Conservation (phyloP, 2,888 invertebrate genomes). For the Gerris lacustris region DNA sequence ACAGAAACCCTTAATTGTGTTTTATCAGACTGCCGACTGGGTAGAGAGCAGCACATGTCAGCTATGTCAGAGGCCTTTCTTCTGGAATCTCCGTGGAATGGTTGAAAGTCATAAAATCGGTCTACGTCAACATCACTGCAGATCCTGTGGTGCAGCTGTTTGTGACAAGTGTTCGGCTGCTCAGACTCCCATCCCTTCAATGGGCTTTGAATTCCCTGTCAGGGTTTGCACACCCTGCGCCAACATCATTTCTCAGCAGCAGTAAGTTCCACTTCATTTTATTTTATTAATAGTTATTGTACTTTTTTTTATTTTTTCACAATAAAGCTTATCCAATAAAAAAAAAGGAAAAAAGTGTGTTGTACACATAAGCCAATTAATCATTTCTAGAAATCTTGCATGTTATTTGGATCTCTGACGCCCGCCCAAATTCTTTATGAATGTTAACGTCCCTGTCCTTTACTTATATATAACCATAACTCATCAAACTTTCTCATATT, state of each 20-base stretch:
- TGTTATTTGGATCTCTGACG: no score
- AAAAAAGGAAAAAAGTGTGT: no score
- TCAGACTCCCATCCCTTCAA: conserved; percentile 77
- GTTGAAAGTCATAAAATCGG: conserved; percentile 92
- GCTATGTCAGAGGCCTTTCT: conserved; percentile 88
- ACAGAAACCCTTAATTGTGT: no score
- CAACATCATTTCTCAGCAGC: conserved; percentile 64
- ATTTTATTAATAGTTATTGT: no score
- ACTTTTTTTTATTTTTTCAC: no score
- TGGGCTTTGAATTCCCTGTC: conserved; percentile 97
- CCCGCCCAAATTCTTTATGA: no score
- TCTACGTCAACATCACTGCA: conserved; percentile 79
- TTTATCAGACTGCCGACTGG: conserved; percentile 75
- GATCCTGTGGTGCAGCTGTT: conserved; percentile 88
- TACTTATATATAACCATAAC: no score
- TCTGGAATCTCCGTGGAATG: conserved; percentile 98
- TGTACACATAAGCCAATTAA: no score
- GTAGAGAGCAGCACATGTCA: conserved; percentile 88
- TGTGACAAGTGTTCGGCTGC: conserved; percentile 86
- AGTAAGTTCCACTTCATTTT: conserved; percentile 49
- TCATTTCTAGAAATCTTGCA: no score
- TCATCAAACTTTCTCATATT: no score
- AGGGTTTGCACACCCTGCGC: conserved; percentile 89
- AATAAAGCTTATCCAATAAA: no score
- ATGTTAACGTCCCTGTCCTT: no score